phyloP scores from a whole-genome alignment of 2,888 invertebrate genomes.

The Liopterus haemorrhoidalis region DNA sequence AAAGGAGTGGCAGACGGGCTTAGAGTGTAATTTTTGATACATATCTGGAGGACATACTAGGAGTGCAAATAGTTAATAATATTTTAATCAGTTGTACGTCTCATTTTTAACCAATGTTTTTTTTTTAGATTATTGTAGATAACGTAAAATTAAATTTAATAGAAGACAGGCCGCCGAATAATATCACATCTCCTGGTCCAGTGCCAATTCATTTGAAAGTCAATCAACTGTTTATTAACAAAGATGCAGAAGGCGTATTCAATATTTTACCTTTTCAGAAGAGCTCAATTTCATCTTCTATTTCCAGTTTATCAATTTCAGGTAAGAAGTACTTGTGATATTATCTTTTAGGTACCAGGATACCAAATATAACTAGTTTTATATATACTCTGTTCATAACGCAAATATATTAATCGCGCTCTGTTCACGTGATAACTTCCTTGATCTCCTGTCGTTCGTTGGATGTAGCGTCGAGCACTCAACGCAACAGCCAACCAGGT shows the following conservation, averaged over 20 bases:
- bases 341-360: constrained; percentile 5
- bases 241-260: constrained; percentile 69
- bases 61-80: too few relatives aligned
- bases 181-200: constrained; percentile 75
- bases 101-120: constrained; percentile 17
- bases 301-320: constrained; percentile 29
- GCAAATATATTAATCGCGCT: too few relatives aligned
- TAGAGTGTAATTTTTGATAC: too few relatives aligned
- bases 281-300: constrained; percentile 26
- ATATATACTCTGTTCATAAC: too few relatives aligned
- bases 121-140: constrained; percentile 62
- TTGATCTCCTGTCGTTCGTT: too few relatives aligned
- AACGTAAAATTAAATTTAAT: constrained; percentile 69
- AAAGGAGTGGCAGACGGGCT: too few relatives aligned
- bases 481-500: too few relatives aligned
- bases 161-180: constrained; percentile 77
- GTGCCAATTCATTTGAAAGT: constrained; percentile 72
- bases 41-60: too few relatives aligned
- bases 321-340: constrained; percentile 25
- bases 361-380: not conserved
- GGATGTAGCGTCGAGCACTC: too few relatives aligned
- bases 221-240: constrained; percentile 61
- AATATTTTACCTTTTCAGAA: constrained; percentile 57
- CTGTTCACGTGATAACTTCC: too few relatives aligned
- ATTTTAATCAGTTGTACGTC: too few relatives aligned